phyloP scores from a whole-genome alignment of 2,113 vertebrate species.

The Lophius piscatorius region DNA sequence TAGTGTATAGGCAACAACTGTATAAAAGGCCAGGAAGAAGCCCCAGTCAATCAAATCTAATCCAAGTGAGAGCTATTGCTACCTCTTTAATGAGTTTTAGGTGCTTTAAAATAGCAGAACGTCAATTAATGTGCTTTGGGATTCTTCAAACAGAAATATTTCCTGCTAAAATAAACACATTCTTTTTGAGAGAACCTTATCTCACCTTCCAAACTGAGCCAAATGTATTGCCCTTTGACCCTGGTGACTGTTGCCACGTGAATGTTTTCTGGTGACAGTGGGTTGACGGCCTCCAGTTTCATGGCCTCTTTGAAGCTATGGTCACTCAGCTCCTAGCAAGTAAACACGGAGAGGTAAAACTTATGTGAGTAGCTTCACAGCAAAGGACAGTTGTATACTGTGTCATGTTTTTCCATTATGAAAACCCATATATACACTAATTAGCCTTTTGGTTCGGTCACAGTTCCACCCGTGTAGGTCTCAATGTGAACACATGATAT shows the following conservation, averaged over 20 bases:
- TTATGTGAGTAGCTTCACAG: conserved; percentile 14
- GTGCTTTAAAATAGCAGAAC: not conserved
- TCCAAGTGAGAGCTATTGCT: not conserved
- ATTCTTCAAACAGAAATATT: no score
- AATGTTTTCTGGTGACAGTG: conserved; percentile 90
- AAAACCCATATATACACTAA: no score
- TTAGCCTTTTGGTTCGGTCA: no score
- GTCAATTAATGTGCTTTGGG: no score
- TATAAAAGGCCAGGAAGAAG: no score
- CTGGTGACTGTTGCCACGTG: conserved; percentile 90
- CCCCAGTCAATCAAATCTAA: not conserved
- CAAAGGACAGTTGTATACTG: not conserved
- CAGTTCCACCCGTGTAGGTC: no score
- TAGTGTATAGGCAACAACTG: not conserved
- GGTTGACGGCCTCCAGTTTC: conserved; percentile 97
- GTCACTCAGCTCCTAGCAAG: conserved; percentile 84
- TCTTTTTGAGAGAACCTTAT: not conserved
- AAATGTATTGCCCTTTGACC: conserved; percentile 91
- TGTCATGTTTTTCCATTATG: no score
- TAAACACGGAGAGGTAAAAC: conserved; percentile 30
- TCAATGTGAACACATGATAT: no score
- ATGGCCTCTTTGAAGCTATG: conserved; percentile 94
- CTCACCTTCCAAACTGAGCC: conserved; percentile 94
- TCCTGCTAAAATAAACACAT: conserved; percentile 8
- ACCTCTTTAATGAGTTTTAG: not conserved